phyloP scores from a whole-genome alignment of 1,140 invertebrate species.

The Procambarus virginalis region DNA sequence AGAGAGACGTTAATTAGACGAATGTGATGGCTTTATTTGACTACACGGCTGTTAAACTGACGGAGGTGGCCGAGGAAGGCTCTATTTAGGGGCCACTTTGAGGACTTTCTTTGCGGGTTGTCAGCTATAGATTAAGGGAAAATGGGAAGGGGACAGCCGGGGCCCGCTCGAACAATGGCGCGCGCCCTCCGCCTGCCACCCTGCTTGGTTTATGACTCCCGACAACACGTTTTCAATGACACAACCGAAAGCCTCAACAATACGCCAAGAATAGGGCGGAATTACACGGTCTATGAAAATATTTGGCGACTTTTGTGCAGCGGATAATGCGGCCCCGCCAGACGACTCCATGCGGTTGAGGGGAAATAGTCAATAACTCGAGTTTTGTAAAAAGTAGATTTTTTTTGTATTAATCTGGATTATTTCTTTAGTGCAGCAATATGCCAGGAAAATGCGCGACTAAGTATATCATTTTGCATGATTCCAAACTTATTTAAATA shows the following conservation, averaged over 20 bases:
- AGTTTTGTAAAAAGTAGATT: too few species aligned
- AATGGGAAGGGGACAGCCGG: slow-evolving; percentile 56
- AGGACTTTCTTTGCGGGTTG: slow-evolving; percentile 66
- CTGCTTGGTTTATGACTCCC: slow-evolving; percentile 10
- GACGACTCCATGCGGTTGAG: not conserved
- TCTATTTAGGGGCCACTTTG: slow-evolving; percentile 63
- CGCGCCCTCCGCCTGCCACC: slow-evolving; percentile 13
- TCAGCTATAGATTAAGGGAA: slow-evolving; percentile 53
- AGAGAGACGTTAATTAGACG: slow-evolving; percentile 61
- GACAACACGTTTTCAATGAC: slow-evolving; percentile 49
- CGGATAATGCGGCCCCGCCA: slow-evolving; percentile 24
- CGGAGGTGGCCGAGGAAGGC: slow-evolving; percentile 60
- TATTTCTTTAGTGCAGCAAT: too few species aligned
- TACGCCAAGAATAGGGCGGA: slow-evolving; percentile 55
- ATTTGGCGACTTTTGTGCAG: slow-evolving; percentile 56
- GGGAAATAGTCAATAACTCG: too few species aligned
- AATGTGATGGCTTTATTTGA: slow-evolving; percentile 68
- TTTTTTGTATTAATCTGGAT: too few species aligned
- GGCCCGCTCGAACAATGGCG: slow-evolving; percentile 37
- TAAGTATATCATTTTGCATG: too few species aligned
- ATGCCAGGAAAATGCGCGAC: too few species aligned
- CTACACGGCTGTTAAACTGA: slow-evolving; percentile 67
- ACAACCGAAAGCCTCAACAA: slow-evolving; percentile 60
- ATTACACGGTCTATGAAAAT: slow-evolving; percentile 65
- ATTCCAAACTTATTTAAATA: too few species aligned